Conservation (phyloP, 2,888 invertebrate species). For the Cylloceria caligata region DNA sequence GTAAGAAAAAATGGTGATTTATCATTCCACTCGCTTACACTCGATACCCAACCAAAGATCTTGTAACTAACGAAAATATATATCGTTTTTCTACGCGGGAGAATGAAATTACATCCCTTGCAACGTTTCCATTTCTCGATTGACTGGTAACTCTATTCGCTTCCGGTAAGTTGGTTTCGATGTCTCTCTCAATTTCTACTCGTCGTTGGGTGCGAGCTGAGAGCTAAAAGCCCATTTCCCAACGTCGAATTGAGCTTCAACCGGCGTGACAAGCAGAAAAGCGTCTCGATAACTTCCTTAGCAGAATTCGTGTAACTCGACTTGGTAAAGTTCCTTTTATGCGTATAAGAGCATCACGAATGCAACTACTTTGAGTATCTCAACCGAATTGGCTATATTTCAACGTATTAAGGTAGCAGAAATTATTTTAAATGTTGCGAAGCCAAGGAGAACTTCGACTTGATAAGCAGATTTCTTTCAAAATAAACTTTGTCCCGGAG, state of each 20-base stretch:
- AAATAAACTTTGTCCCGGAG: background rate
- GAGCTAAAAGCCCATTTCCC: conserved; percentile 49
- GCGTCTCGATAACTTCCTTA: conserved; percentile 31
- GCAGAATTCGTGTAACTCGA: conserved; percentile 13
- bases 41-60: too few species aligned
- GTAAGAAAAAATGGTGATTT: too few species aligned
- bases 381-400: conserved; percentile 11
- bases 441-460: background rate
- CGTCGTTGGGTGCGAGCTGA: background rate
- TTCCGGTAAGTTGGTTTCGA: conserved; percentile 29
- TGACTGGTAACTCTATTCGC: conserved; percentile 34
- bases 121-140: conserved; percentile 38
- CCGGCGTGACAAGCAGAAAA: conserved; percentile 40
- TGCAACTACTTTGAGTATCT: conserved; percentile 25
- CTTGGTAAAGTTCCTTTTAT: conserved; percentile 9
- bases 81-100: conserved; percentile 14
- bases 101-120: conserved; percentile 41
- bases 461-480: background rate
- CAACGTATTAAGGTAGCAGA: background rate
- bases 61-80: conserved; percentile 9
- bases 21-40: too few species aligned
- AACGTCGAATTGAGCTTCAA: conserved; percentile 33
- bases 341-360: background rate
- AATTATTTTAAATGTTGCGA: conserved; percentile 4
- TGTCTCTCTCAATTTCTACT: conserved; percentile 41